phyloP scores from a whole-genome alignment of 2,888 invertebrate species.

The Chymomyza fuscimana region DNA sequence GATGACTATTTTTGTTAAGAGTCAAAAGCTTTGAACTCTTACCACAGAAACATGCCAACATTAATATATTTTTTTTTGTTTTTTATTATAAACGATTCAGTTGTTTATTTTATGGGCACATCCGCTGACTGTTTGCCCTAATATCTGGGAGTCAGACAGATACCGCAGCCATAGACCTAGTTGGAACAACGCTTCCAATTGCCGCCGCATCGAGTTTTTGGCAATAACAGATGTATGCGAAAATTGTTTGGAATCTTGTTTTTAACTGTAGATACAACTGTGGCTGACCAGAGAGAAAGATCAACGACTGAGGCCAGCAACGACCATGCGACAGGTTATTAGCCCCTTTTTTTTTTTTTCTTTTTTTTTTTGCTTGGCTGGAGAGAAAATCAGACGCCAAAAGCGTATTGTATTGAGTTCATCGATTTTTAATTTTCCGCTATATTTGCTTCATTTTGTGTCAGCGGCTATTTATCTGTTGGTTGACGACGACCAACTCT shows the following conservation, averaged over 20 bases:
- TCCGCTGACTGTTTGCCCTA: not conserved
- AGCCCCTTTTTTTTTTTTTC: not conserved
- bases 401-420: slow-evolving; percentile 26
- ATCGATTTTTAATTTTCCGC: slow-evolving; percentile 34
- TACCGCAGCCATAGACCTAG: not conserved
- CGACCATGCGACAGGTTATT: slow-evolving; percentile 1
- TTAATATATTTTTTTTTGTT: no score
- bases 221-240: not conserved
- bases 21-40: not conserved
- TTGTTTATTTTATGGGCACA: not conserved
- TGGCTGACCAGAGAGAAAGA: not conserved
- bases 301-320: not conserved
- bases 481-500: not conserved
- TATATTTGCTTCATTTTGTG: slow-evolving; percentile 6
- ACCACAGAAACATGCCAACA: not conserved
- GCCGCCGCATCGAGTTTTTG: not conserved
- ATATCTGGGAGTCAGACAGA: not conserved
- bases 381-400: slow-evolving; percentile 19
- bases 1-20: not conserved
- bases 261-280: not conserved
- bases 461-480: not conserved
- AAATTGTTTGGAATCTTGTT: not conserved
- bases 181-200: not conserved
- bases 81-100: not conserved
- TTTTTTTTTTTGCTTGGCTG: not conserved